Percentiles rank a stretch among this genome's conserved stretches.
Evolutionary conservation across 2,797 vertebrate species (phyloP).

Genomic region (Gastrophryne carolinensis): DNA sequence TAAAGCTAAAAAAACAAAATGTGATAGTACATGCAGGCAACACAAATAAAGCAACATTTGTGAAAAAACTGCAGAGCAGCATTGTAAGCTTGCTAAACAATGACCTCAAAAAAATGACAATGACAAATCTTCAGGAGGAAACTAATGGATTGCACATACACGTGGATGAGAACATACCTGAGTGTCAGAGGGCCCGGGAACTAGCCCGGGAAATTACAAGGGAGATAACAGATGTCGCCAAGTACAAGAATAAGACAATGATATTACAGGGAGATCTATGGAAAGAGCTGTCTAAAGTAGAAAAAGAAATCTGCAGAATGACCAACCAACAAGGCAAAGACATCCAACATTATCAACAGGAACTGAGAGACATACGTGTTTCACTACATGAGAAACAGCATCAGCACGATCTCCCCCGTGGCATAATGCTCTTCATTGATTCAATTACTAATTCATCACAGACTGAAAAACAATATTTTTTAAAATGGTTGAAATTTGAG

Average conservation of each 20-base stretch:
- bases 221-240: constrained; percentile 55
- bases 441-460: constrained; percentile 59
- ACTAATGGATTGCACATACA: constrained; percentile 63
- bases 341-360: constrained; percentile 49
- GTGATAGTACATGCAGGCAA: constrained; percentile 57
- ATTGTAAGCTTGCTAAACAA: constrained; percentile 52
- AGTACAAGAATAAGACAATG: constrained; percentile 67
- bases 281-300: constrained; percentile 65
- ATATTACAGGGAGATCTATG: constrained; percentile 72
- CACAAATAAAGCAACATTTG: constrained; percentile 48
- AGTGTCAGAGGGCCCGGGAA: constrained; percentile 64
- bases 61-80: constrained; percentile 46
- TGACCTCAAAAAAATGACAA: constrained; percentile 57
- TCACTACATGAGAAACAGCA: constrained; percentile 59
- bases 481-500: constrained; percentile 77
- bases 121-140: constrained; percentile 64
- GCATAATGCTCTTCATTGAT: constrained; percentile 70
- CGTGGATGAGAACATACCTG: constrained; percentile 71
- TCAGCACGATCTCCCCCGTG: constrained; percentile 64
- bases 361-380: constrained; percentile 59
- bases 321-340: constrained; percentile 51
- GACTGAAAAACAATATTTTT: constrained; percentile 71
- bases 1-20: constrained; percentile 55
- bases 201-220: constrained; percentile 62
- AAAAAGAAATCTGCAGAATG: constrained; percentile 70